Evolutionary conservation across 2,888 invertebrate species (phyloP).

Genomic region (Caenorhabditis doughertyi): DNA sequence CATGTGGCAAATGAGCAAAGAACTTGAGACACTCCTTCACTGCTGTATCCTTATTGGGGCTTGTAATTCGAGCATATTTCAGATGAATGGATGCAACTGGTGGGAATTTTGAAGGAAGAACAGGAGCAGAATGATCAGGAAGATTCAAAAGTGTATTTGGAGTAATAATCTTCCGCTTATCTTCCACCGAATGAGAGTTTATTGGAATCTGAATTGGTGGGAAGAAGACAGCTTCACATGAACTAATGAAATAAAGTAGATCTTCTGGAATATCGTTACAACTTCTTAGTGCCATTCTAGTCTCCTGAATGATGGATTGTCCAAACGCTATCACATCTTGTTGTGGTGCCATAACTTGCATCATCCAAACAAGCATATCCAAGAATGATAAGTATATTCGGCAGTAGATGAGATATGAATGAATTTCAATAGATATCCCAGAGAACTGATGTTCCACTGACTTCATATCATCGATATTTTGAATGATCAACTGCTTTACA

Average conservation of each 20-base stretch:
- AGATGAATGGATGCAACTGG: constrained; percentile 56
- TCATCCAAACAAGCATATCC: constrained; percentile 47
- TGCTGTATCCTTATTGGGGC: constrained; percentile 72
- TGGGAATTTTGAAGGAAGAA: constrained; percentile 61
- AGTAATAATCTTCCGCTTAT: constrained; percentile 62
- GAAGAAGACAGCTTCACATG: background rate
- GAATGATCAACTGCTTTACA: constrained; percentile 28
- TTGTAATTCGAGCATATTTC: constrained; percentile 71
- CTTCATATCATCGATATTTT: constrained; percentile 43
- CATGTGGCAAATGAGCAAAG: constrained; percentile 77
- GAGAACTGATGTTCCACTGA: constrained; percentile 54
- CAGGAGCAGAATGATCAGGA: constrained; percentile 34
- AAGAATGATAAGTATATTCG: constrained; percentile 37
- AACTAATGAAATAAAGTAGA: background rate
- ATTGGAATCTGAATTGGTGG: no score
- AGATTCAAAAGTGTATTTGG: constrained; percentile 23
- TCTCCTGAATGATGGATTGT: constrained; percentile 2
- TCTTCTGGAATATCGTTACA: background rate
- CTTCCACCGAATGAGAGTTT: no score
- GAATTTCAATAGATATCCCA: constrained; percentile 27
- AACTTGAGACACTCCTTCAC: constrained; percentile 72
- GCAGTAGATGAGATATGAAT: constrained; percentile 50
- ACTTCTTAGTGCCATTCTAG: background rate
- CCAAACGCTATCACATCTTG: constrained; percentile 10
- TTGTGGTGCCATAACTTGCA: constrained; percentile 28